phyloP scores from a whole-genome alignment of 2,113 vertebrate species.

The Carollia perspicillata region DNA sequence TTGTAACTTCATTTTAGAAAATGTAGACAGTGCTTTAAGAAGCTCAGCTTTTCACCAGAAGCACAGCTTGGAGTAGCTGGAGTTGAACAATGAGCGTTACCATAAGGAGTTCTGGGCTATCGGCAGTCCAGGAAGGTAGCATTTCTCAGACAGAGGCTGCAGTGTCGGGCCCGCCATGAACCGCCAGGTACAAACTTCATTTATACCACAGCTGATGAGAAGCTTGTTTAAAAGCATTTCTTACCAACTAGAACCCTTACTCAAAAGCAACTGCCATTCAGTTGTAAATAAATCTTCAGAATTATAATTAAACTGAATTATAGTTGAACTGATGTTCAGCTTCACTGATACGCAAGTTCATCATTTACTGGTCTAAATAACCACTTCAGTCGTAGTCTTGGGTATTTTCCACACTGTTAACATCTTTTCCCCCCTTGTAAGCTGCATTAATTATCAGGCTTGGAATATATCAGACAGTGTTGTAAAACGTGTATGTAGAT shows the following conservation, averaged over 20 bases:
- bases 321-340: background rate
- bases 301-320: background rate
- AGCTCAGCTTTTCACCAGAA: background rate
- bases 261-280: background rate
- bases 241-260: background rate
- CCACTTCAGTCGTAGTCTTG: background rate
- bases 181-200: background rate
- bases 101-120: background rate
- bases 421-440: background rate
- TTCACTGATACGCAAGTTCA: background rate
- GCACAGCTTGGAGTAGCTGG: background rate
- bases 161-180: background rate
- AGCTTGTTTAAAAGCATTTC: background rate
- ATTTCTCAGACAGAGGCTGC: background rate
- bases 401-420: background rate
- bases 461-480: background rate
- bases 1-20: background rate
- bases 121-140: background rate
- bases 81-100: background rate
- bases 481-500: background rate
- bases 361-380: background rate
- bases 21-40: background rate
- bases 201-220: background rate
- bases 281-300: slow-evolving; percentile 21
- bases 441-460: background rate